Conservation (phyloP, 2,888 invertebrate genomes). For the Philereme vetulata region DNA sequence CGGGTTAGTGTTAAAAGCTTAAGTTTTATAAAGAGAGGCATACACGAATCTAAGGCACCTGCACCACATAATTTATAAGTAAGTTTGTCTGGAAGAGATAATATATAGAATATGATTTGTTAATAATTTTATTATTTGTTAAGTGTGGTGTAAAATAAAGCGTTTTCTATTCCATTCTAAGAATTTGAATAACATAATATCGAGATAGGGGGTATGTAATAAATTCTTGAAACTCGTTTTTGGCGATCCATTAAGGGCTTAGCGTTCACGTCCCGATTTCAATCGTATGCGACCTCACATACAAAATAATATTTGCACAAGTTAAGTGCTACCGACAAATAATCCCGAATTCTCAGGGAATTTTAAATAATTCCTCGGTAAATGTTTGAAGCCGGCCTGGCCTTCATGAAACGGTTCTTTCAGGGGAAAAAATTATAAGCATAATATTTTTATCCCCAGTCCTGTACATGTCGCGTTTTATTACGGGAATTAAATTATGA, state of each 20-base stretch:
- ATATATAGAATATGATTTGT: too few relatives aligned
- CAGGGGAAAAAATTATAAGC: slow-evolving; percentile 18
- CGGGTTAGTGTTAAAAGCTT: too few relatives aligned
- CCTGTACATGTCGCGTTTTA: slow-evolving; percentile 6
- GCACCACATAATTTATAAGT: too few relatives aligned
- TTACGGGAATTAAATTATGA: slow-evolving; percentile 22
- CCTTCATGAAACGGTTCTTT: slow-evolving; percentile 13
- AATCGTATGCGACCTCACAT: slow-evolving; percentile 25
- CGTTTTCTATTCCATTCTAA: too few relatives aligned
- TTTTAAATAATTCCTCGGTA: slow-evolving; percentile 23
- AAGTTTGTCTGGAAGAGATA: too few relatives aligned
- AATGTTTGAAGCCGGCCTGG: slow-evolving; percentile 16
- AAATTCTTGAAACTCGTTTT: slow-evolving; percentile 10
- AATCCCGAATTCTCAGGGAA: slow-evolving; percentile 11
- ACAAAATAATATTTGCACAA: slow-evolving; percentile 22
- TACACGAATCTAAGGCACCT: too few relatives aligned
- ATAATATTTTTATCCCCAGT: slow-evolving; percentile 15
- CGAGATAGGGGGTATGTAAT: background rate
- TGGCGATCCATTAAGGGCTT: slow-evolving; percentile 12
- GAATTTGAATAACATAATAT: too few relatives aligned
- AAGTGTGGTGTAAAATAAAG: too few relatives aligned
- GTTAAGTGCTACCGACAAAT: slow-evolving; percentile 22
- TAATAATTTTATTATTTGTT: too few relatives aligned
- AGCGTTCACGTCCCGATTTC: slow-evolving; percentile 87
- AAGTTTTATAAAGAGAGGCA: too few relatives aligned